Conservation (phyloP, 2,888 invertebrate genomes). For the Rhabditoides inermis region DNA sequence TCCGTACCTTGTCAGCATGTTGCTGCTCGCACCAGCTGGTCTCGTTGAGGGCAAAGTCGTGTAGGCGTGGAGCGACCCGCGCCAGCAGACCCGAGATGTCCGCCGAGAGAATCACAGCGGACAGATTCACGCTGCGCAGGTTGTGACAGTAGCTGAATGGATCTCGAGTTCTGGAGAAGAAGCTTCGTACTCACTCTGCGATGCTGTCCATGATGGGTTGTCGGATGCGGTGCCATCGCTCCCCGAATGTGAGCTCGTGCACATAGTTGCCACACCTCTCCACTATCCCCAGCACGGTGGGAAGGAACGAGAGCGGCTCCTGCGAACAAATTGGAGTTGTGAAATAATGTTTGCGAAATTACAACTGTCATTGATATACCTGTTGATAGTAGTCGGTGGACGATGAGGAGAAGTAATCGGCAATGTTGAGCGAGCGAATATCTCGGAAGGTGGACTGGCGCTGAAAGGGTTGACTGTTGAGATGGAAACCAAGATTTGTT, state of each 20-base stretch:
- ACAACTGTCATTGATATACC: not conserved
- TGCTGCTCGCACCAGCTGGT: constrained; percentile 17
- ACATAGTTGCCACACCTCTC: constrained; percentile 32
- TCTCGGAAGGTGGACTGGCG: constrained; percentile 10
- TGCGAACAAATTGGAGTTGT: too few relatives aligned
- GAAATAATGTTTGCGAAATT: not conserved
- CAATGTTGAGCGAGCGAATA: constrained; percentile 13
- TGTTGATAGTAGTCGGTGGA: constrained; percentile 23
- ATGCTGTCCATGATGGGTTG: constrained; percentile 32
- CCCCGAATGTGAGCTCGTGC: constrained; percentile 28
- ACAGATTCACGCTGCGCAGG: constrained; percentile 14
- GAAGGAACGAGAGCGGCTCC: constrained; percentile 28
- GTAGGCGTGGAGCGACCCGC: constrained; percentile 8
- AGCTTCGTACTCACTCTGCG: constrained; percentile 13
- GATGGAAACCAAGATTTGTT: not conserved
- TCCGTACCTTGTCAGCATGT: constrained; percentile 7
- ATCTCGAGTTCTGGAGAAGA: not conserved
- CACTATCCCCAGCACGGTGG: constrained; percentile 27
- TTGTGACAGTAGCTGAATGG: constrained; percentile 15
- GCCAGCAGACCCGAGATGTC: constrained; percentile 13
- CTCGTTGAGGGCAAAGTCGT: constrained; percentile 21
- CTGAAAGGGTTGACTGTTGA: constrained; percentile 3
- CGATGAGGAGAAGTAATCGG: constrained; percentile 14
- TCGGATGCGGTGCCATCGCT: constrained; percentile 32
- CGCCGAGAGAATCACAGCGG: constrained; percentile 17